Base-by-base conservation (phyloP, 2,888 invertebrate species). In the Amphipoea lucens region DNA sequence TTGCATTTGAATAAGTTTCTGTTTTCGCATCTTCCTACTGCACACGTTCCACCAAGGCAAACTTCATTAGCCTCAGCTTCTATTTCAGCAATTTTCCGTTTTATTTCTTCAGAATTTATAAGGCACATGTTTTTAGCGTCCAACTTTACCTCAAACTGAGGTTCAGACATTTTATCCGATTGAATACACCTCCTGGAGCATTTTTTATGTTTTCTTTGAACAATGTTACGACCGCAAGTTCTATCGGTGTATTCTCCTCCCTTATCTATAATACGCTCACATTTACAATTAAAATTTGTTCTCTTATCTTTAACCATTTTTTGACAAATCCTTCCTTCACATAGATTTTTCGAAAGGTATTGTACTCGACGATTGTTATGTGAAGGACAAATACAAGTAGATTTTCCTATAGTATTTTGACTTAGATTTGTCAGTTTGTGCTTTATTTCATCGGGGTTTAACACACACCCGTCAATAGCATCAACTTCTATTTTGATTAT, bases 61-160 rank as follows among this genome's bases (percentile, higher is more conserved):
- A 73, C 60, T 63, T 67, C 54, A 23, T 73, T 48, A 36, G 74
- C 72, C 20, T 88, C 67, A 62, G 71, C 72, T 68, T 85, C 62
- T 48, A 83, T 74, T 36, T 84, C 63, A 48, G 89, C 84, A 84
- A 87, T 81, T 66, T 91, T 90, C 42, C 89, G 78, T 81, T 83
- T 70, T 45, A 93, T 88, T 90, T 94, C 92, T 36, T 89, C 79
- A 11, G 90, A 77, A 87, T 94, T 94, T 36, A 93, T 79, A 66
- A 94, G 87, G 77, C 90, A 89, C 92, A 94, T 92, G 60, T 87
- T 87, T 54, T 90, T 87, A 48, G 87, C 78, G 81, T 94, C 92
- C 62, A 94, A 82, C 66, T 90, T 87, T 40, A 94, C 82, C 79
- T 88, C 90, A 83, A 90, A 87, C 63, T 90, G 80, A 29, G 89